Percentiles rank a stretch among this genome's conserved stretches.
Conservation (phyloP, 2,797 vertebrate genomes). For the Platyrinchus mystaceus region DNA sequence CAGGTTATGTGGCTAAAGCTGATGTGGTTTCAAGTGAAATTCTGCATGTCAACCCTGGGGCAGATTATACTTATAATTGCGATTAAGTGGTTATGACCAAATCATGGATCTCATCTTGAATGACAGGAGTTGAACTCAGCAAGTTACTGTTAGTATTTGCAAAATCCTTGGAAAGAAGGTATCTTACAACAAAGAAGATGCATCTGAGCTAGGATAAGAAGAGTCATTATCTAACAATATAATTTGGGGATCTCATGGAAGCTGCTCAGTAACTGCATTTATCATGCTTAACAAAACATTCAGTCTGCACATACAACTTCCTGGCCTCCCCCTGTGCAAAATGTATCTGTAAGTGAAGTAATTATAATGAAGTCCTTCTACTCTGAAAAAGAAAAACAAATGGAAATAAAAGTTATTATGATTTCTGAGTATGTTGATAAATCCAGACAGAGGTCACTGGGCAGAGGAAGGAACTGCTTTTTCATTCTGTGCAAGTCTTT, state of each 20-base stretch:
- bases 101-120: neutral
- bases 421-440: neutral
- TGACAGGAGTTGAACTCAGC: neutral
- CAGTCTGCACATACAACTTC: neutral
- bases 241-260: neutral
- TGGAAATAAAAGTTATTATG: neutral
- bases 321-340: neutral
- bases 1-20: neutral
- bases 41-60: neutral
- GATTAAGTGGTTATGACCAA: neutral
- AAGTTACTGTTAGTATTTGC: neutral
- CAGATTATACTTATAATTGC: neutral
- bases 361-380: neutral
- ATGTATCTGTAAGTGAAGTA: neutral
- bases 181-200: neutral
- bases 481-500: neutral
- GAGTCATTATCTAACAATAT: neutral
- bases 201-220: neutral
- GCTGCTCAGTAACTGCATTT: neutral
- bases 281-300: neutral
- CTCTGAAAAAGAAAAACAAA: neutral
- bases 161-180: neutral
- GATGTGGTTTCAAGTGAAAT: neutral
- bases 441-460: neutral
- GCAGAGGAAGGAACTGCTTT: neutral